phyloP scores from a whole-genome alignment of 2,797 vertebrate genomes.

The Etheostoma nigrum region DNA sequence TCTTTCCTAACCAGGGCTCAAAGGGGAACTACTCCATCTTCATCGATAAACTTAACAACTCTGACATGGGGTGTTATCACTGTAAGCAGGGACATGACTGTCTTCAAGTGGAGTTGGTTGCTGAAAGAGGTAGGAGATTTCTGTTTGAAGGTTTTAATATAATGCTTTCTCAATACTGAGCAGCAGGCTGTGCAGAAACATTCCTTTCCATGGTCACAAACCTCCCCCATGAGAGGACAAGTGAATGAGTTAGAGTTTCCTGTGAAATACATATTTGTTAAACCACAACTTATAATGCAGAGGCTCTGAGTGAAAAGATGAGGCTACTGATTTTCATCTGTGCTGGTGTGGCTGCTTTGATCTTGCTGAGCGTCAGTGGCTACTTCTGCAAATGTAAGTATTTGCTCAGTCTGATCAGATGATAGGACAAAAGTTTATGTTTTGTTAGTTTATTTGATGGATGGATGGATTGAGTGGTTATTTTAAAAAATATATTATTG shows the following conservation, averaged over 20 bases:
- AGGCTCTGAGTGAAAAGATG: accelerated
- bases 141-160: background rate
- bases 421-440: background rate
- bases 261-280: constrained; percentile 33
- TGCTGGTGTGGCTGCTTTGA: background rate
- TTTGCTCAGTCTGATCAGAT: background rate
- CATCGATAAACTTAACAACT: constrained; percentile 53
- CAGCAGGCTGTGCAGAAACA: background rate
- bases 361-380: constrained; percentile 23
- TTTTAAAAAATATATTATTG: background rate
- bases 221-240: background rate
- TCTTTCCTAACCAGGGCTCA: constrained; percentile 54
- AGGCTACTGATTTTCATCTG: constrained; percentile 20
- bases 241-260: constrained; percentile 44
- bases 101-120: constrained; percentile 33
- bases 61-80: constrained; percentile 66
- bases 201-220: constrained; percentile 39
- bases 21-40: constrained; percentile 65
- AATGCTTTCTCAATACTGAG: background rate
- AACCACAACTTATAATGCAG: constrained; percentile 54
- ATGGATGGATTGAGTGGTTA: background rate
- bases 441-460: background rate
- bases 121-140: constrained; percentile 30
- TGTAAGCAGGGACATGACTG: constrained; percentile 30
- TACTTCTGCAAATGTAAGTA: constrained; percentile 52